Percentiles rank a stretch among this genome's conserved stretches.
These are phyloP conservation scores for Pseudomyrmex concolor DNA, from an alignment of 1,140 invertebrate genomes.

Conservation along the genomic window DNA sequence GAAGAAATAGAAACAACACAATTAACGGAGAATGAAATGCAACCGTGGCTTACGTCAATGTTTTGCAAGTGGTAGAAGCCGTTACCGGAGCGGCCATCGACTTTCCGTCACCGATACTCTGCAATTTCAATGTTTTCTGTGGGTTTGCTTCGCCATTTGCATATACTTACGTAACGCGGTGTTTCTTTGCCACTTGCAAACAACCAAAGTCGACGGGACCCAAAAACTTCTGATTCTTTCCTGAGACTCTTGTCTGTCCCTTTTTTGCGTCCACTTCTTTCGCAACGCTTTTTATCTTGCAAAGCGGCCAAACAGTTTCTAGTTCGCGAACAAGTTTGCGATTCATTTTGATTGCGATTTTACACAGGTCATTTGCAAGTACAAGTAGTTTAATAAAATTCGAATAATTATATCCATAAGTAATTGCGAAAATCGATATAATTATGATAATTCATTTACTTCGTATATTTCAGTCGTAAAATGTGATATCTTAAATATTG, in stretches of 20 bases:
- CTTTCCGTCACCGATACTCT: conserved; percentile 36
- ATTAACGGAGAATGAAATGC: neutral
- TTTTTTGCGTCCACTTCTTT: conserved; percentile 2
- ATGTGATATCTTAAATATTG: neutral
- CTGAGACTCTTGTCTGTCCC: neutral
- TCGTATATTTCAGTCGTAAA: neutral
- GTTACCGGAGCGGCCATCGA: neutral
- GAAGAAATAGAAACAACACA: neutral
- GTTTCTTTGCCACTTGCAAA: conserved; percentile 12
- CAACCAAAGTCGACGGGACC: neutral
- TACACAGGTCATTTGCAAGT: neutral
- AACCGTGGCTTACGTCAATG: conserved; percentile 41
- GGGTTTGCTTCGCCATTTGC: conserved; percentile 30
- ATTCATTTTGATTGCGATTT: neutral
- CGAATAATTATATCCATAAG: neutral
- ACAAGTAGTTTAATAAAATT: neutral
- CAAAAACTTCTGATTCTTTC: neutral
- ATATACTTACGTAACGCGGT: conserved; percentile 32
- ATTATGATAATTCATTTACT: neutral
- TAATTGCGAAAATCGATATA: neutral
- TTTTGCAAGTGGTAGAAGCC: conserved; percentile 43
- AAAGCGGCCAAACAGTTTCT: neutral
- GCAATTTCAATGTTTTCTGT: neutral
- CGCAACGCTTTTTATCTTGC: neutral
- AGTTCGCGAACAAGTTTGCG: neutral